Evolutionary conservation across 2,888 invertebrate species (phyloP), one percentile per base, ranked within the genome.

Genomic region (Halictus quadricinctus): DNA sequence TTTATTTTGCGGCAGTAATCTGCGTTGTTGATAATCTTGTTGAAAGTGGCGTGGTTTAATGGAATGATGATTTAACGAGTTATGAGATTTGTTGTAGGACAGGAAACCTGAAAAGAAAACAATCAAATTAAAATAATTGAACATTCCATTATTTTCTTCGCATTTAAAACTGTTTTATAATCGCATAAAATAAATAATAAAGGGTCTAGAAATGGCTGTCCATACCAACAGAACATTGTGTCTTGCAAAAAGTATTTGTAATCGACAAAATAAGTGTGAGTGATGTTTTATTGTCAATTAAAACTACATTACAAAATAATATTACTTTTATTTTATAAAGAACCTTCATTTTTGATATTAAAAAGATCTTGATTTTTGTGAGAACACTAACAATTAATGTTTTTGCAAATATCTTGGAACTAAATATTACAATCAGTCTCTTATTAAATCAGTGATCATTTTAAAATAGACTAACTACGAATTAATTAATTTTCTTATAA

Each of bases 21-120:
- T 92, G 91, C 93, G 93, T 91, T 91, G 93, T 92, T 90, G 92
- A 89, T 88, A 81, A 80, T 91, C 90, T 90, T 89, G 91, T 88
- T 90, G 92, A 92, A 88, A 89, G 90, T 92, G 91, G 88, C 91
- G 93, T 88, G 92, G 87, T 91, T 92, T 93, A 91, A 93, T 94
- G 94, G 94, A 94, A 94, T 94, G 94, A 94, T 94, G 93, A 94
- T 93, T 93, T 90, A 93, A 93, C 92, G 93, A 92, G 91, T 93
- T 93, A 92, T 93, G 93, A 92, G 90, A 91, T 91, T 92, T 92
- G 90, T 92, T 91, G 90, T 91, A 88, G 91, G 92, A 90, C 91
- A 90, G 92, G 91, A 92, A 91, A 93, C 93, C 94, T 94, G 92
- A 75, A 94, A 94, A 89, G 76, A 83, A 86, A 87, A 90, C 60